These are phyloP conservation scores for Philhelius pedissequus DNA, from an alignment of 2,888 invertebrate genomes.

Conservation along the genomic window DNA sequence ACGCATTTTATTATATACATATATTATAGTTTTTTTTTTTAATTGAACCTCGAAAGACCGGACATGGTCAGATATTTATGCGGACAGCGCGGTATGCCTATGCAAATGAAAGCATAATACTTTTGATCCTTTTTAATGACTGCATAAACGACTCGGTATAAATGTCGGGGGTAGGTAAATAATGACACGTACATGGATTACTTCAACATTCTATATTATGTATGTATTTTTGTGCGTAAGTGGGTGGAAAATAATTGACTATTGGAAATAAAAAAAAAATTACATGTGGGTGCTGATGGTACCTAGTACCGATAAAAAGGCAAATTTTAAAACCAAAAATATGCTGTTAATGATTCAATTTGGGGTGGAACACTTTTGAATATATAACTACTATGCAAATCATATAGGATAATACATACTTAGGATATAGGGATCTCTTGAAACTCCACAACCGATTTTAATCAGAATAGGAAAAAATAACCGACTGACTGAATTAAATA, in stretches of 20 bases:
- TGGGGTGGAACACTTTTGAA: conserved; percentile 3
- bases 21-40: neutral
- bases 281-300: neutral
- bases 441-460: conserved; percentile 11
- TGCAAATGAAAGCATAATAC: conserved; percentile 62
- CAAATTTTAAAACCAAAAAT: conserved; percentile 55
- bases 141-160: conserved; percentile 51
- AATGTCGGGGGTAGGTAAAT: conserved; percentile 16
- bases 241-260: conserved; percentile 51
- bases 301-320: conserved; percentile 30
- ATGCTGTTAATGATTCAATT: conserved; percentile 56
- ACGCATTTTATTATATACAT: neutral
- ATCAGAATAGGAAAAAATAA: neutral
- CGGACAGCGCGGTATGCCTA: conserved; percentile 14
- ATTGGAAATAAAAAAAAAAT: neutral
- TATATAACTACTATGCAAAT: too few species aligned
- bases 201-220: conserved; percentile 12
- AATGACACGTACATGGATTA: conserved; percentile 59
- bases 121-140: conserved; percentile 66
- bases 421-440: neutral
- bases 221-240: too few species aligned
- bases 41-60: neutral
- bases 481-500: too few species aligned
- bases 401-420: conserved; percentile 6
- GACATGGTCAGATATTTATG: neutral